phyloP scores from a whole-genome alignment of 2,888 invertebrate species.

The Chymomyza caudatula region DNA sequence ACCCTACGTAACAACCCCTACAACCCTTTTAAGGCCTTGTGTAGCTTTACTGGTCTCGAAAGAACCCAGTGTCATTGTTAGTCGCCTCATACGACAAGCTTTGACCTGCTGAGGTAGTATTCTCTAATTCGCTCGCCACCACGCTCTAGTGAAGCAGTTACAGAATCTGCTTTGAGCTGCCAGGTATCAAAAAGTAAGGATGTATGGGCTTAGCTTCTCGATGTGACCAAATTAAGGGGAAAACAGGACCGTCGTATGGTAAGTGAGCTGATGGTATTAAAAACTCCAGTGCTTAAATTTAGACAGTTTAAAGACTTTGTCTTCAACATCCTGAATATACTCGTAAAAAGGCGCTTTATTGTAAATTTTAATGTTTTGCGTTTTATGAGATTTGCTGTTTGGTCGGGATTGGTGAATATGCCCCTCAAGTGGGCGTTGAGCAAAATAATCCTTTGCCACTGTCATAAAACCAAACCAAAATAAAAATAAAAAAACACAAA shows the following conservation, averaged over 20 bases:
- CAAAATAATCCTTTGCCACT: slow-evolving; percentile 65
- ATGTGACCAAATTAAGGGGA: slow-evolving; percentile 67
- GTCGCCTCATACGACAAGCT: no score
- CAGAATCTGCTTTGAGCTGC: neutral
- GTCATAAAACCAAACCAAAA: slow-evolving; percentile 42
- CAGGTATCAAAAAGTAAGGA: neutral
- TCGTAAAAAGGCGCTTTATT: slow-evolving; percentile 72
- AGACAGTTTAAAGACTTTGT: slow-evolving; percentile 41
- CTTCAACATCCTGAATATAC: slow-evolving; percentile 34
- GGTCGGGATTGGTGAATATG: slow-evolving; percentile 18
- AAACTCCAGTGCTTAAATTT: slow-evolving; percentile 53
- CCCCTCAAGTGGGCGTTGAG: neutral
- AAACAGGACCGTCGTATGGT: slow-evolving; percentile 44
- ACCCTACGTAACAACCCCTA: no score
- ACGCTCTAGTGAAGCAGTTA: neutral
- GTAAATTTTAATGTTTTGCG: slow-evolving; percentile 70
- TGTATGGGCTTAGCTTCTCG: neutral
- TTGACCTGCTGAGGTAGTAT: no score
- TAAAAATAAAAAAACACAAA: slow-evolving; percentile 1
- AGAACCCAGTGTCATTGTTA: no score
- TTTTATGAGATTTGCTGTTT: slow-evolving; percentile 64
- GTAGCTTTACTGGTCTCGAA: no score
- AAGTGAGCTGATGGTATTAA: slow-evolving; percentile 44
- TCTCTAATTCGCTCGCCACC: no score
- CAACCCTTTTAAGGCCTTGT: no score